Evolutionary conservation across 2,888 invertebrate genomes (phyloP), one percentile per base, ranked within the genome.

Genomic region (Hirtodrosophila duncani): DNA sequence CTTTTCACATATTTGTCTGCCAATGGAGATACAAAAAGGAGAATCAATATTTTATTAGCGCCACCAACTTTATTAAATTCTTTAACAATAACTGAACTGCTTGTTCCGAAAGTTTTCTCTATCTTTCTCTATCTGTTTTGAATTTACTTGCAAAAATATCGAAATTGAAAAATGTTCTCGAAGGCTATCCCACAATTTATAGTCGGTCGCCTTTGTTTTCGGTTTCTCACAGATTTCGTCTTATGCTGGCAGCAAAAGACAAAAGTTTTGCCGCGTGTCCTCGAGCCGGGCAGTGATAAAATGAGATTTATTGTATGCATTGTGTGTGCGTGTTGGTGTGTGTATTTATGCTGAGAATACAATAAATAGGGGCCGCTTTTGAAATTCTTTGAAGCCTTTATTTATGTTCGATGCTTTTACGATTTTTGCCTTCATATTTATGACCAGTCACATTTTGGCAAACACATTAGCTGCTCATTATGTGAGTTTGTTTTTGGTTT

Each of bases 1-100:
- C 87, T 72, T 61, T 87, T 87, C 20, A 84, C 86, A 50, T 84
- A 86, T 81, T 86, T 87, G 65, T 86, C 87, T 87, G 75, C 14
- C 71, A 4, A 26, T 11, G n/a, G 23, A 21, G 29, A 27, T 13
- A 9, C 8, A 2, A 18, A 23, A 11, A 7, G 29, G 30, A 31
- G 10, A 14, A 13, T 1, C 42, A 41, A 23, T 46, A 43, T 66
- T 61, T 48, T 38, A 56, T 58, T 69, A 58, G 36, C 17, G 3
- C 17, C 21, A 31, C 16, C 24, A 58, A 43, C 63, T 51, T 51
- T 14, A 13, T 13, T n/a, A 31, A 46, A 33, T 17, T 34, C 37
- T 52, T 51, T 9, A 36, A 36, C 23, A 36, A 36, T 26, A 26
- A 26, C 9, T 26, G 10, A 7, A 3, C 20, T 30, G 23, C 41